phyloP scores from a whole-genome alignment of 30 jellyfish, hydroid and myxozoan genomes.

The Turritopsis rubra region DNA sequence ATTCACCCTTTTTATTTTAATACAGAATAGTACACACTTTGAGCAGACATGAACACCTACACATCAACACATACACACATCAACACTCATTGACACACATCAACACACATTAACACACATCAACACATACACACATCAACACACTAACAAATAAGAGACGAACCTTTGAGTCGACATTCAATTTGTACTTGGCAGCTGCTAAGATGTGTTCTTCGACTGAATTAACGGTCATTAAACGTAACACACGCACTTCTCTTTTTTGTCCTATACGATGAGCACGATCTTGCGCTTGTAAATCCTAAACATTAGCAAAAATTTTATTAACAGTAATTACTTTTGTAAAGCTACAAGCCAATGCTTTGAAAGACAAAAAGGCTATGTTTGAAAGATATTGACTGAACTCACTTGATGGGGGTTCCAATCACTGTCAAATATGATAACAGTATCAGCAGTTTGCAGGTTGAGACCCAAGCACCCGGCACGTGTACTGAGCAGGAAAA shows the following conservation, averaged over 20 bases:
- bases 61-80: too few species aligned
- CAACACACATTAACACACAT: too few species aligned
- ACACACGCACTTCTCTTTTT: slow-evolving; percentile 86
- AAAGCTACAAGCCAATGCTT: neutral
- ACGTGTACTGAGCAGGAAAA: slow-evolving; percentile 94
- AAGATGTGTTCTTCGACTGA: slow-evolving; percentile 92
- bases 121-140: too few species aligned
- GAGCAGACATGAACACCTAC: too few species aligned
- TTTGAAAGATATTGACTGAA: neutral
- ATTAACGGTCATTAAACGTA: slow-evolving; percentile 91
- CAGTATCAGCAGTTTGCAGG: slow-evolving; percentile 99
- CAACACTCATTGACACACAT: too few species aligned
- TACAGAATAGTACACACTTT: neutral
- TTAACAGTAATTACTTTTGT: neutral
- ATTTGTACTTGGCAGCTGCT: slow-evolving; percentile 97
- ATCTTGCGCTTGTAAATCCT: slow-evolving; percentile 99
- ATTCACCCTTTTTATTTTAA: neutral
- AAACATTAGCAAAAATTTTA: neutral
- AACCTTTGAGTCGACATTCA: slow-evolving; percentile 90
- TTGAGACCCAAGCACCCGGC: slow-evolving; percentile 99
- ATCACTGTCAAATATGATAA: slow-evolving; percentile 94
- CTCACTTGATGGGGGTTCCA: slow-evolving; percentile 99
- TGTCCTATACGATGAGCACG: slow-evolving; percentile 99
- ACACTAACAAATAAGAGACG: too few species aligned
- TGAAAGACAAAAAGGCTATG: neutral